Percentiles rank a stretch among this genome's conserved stretches.
Conservation (phyloP, 2,888 invertebrate genomes). For the Argyresthia albistria region DNA sequence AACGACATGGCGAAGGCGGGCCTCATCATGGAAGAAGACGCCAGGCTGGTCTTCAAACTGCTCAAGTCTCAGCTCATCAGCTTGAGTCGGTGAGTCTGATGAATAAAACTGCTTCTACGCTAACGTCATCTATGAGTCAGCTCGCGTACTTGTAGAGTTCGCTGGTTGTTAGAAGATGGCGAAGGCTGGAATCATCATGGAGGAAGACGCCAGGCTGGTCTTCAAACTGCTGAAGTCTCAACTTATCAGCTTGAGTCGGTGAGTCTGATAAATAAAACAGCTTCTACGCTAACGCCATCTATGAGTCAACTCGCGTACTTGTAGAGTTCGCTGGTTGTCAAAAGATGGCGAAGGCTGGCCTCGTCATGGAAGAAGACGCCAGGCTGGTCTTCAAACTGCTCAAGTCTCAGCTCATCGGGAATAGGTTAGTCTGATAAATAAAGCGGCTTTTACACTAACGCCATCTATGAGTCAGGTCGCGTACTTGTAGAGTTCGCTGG, state of each 20-base stretch:
- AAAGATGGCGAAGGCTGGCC: conserved; percentile 95
- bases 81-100: conserved; percentile 63
- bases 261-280: not conserved
- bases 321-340: too few relatives aligned
- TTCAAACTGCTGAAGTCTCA: conserved; percentile 93
- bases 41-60: conserved; percentile 90
- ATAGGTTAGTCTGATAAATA: conserved; percentile 39
- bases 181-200: conserved; percentile 93
- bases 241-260: conserved; percentile 79
- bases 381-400: conserved; percentile 92
- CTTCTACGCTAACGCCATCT: too few relatives aligned
- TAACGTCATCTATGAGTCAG: too few relatives aligned
- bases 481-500: too few relatives aligned
- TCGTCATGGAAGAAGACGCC: conserved; percentile 96
- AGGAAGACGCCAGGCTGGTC: conserved; percentile 94
- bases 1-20: conserved; percentile 96
- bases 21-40: conserved; percentile 96
- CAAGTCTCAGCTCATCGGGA: conserved; percentile 86
- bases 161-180: conserved; percentile 78
- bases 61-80: conserved; percentile 90
- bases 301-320: too few relatives aligned
- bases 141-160: too few relatives aligned
- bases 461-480: too few relatives aligned
- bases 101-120: too few relatives aligned
- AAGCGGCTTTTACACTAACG: too few relatives aligned